Base-by-base conservation (phyloP, 2,888 invertebrate species). In the Athetis lepigone region DNA sequence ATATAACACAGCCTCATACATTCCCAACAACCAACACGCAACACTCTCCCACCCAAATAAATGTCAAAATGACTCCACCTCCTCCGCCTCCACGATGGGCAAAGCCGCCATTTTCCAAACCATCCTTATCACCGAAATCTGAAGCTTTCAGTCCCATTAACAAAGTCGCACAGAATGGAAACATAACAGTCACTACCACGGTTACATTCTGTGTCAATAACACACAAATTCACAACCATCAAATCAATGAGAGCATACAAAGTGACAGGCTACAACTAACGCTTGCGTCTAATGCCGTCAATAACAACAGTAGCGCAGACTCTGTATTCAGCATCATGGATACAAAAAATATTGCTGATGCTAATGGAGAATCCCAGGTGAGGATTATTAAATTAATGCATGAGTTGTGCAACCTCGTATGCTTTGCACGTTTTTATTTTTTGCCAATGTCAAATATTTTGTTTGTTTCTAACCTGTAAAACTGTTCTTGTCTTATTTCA, bases 61-160 rank as follows among this genome's bases (percentile, higher is more conserved):
- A 84, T 70, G 82, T 88, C 47, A 95, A 95, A 88, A 95, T 92
- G 47, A 97, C 97, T 33, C 98, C 98, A 1, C 98, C 98, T 6
- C 97, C 97, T 0, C 98, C 98, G 0, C 98, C 98, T 0, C 97
- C 98, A 13, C 95, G 98, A 82, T 98, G 98, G 98, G 97, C 97
- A 0, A 98, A 98, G 88, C 98, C 98, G 0, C 95, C 95, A 2
- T 95, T 95, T 23, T 92, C 95, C 25, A 95, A 96, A 75, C 92
- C 92, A 70, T 90, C 93, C 55, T 69, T 92, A 60, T 95, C 95
- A 19, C 93, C 95, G n/a, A 92, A 92, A 84, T 88, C 89, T 61
- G 95, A 95, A 70, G 86, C 90, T 85, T 95, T 95, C 82, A 93
- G 88, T 70, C 93, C 95, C 6, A 91, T 93, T 90, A 93, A 93